These are phyloP conservation scores for Cyprinodon brontotheroides DNA, from an alignment of 2,113 vertebrate genomes.

Conservation along the genomic window DNA sequence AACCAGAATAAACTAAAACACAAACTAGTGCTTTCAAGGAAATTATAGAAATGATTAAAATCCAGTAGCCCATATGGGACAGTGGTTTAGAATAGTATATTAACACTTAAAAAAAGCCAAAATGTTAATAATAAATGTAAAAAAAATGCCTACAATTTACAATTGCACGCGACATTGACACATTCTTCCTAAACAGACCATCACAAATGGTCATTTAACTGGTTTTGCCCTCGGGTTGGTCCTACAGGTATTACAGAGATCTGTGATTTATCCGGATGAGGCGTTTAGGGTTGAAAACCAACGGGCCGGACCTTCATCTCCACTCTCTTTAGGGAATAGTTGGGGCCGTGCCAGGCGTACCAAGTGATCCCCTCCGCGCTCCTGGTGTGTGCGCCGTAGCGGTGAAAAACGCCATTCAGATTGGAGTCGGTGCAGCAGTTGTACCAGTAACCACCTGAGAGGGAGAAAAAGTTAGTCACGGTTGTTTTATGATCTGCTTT, in stretches of 20 bases:
- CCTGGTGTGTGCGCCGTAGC: conserved; percentile 86
- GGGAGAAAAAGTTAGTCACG: not conserved
- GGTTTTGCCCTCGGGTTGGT: conserved; percentile 29
- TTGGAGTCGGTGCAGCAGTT: conserved; percentile 99
- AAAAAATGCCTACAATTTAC: conserved; percentile 79
- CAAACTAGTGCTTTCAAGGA: conserved; percentile 53
- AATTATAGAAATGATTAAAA: conserved; percentile 45
- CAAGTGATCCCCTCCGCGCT: conserved; percentile 93
- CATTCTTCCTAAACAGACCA: conserved; percentile 65
- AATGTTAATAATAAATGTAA: conserved; percentile 81
- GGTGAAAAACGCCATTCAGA: conserved; percentile 92
- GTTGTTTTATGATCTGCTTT: not conserved
- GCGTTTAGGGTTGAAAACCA: conserved; percentile 82
- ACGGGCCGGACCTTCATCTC: conserved; percentile 97
- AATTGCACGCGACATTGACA: conserved; percentile 71
- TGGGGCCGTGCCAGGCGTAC: conserved; percentile 94
- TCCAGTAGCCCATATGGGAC: conserved; percentile 56
- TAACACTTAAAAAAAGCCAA: conserved; percentile 73
- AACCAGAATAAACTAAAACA: conserved; percentile 34
- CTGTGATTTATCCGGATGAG: conserved; percentile 44
- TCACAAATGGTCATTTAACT: conserved; percentile 36
- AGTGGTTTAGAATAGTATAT: conserved; percentile 62
- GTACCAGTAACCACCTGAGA: conserved; percentile 96
- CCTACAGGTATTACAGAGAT: conserved; percentile 39
- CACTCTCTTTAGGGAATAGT: conserved; percentile 91